Evolutionary conservation across 1,140 invertebrate genomes (phyloP).

Genomic region (Drosophila repleta): DNA sequence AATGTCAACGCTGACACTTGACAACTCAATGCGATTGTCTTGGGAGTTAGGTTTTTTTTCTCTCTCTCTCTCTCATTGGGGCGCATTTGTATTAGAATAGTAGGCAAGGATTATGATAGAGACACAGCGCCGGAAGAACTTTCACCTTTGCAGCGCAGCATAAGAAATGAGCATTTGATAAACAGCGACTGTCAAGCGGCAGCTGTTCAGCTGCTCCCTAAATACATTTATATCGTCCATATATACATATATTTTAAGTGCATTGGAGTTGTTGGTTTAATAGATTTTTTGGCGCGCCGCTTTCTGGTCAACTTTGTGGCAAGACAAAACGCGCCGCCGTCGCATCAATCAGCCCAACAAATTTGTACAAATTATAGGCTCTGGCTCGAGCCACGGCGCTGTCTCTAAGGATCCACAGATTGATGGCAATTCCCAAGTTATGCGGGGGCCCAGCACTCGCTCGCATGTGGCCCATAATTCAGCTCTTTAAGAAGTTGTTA

Average conservation of each 20-base stretch:
- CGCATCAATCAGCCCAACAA: constrained; percentile 71
- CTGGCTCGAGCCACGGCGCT: not conserved
- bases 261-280: constrained; percentile 46
- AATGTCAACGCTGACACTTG: constrained; percentile 80
- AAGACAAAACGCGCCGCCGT: constrained; percentile 45
- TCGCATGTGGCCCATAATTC: constrained; percentile 58
- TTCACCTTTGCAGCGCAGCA: constrained; percentile 60
- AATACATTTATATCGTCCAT: not conserved
- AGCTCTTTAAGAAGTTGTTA: constrained; percentile 81
- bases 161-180: constrained; percentile 61
- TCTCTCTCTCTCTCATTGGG: too few relatives aligned
- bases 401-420: constrained; percentile 48
- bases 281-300: constrained; percentile 70
- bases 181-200: constrained; percentile 13
- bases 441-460: constrained; percentile 19
- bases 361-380: constrained; percentile 76
- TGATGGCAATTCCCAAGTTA: constrained; percentile 31
- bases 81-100: constrained; percentile 40
- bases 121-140: constrained; percentile 72
- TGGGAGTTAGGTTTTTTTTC: not conserved
- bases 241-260: not conserved
- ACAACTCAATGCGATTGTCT: constrained; percentile 77
- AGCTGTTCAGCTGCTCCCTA: constrained; percentile 14
- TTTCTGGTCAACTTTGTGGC: constrained; percentile 56
- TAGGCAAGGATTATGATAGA: constrained; percentile 66